A percentile compares a stretch with the other conserved stretches of the same genome.
Evolutionary conservation across 2,888 invertebrate genomes (phyloP).

Genomic region (Ellobium chinense): DNA sequence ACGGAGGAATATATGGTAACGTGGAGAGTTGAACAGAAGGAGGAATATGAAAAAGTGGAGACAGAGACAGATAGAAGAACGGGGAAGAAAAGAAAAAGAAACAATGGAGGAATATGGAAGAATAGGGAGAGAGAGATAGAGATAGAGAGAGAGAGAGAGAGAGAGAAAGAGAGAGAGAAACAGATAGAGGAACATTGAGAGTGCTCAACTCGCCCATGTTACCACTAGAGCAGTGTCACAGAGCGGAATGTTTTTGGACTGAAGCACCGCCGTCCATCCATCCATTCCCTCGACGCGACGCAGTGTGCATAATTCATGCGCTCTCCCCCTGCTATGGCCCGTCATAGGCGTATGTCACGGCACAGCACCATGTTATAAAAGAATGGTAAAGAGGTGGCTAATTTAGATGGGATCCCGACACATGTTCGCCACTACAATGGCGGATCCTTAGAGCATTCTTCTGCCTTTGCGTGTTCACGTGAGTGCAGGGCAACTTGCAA

Average conservation of each 20-base stretch:
- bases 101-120: not conserved
- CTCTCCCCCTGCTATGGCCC: not conserved
- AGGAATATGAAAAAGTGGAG: not conserved
- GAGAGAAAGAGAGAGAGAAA: not conserved
- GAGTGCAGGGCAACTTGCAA: too few species aligned
- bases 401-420: not conserved
- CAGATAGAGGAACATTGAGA: not conserved
- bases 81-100: not conserved
- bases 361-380: not conserved
- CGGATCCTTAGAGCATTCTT: too few species aligned
- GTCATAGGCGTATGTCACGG: not conserved
- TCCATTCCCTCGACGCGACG: not conserved
- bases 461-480: too few species aligned
- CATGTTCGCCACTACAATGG: too few species aligned
- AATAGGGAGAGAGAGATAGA: not conserved
- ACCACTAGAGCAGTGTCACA: not conserved
- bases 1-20: not conserved
- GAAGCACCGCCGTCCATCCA: not conserved
- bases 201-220: not conserved
- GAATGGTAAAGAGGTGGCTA: constrained; percentile 2
- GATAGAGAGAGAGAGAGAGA: not conserved
- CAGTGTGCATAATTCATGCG: constrained; percentile 30
- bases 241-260: not conserved
- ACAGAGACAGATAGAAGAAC: not conserved
- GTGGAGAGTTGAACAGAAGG: not conserved